phyloP scores from a whole-genome alignment of 2,888 invertebrate genomes.

The Ephialtes manifestator region DNA sequence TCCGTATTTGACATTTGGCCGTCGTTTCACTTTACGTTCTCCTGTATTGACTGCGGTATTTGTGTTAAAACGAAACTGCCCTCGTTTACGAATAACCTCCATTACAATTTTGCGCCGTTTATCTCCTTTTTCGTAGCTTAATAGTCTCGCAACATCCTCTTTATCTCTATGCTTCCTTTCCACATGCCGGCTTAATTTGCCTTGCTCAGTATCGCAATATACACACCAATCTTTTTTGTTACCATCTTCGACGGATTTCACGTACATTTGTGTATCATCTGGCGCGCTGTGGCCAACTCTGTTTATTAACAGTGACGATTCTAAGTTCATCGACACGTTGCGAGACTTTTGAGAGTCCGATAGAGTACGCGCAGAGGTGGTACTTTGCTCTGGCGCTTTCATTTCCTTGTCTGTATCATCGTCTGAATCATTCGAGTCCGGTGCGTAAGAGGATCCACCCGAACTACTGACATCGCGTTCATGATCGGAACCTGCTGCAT shows the following conservation, averaged over 20 bases:
- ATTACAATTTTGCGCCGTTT: slow-evolving; percentile 49
- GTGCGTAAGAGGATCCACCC: too few species aligned
- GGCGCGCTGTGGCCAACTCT: slow-evolving; percentile 53
- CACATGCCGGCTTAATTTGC: slow-evolving; percentile 61
- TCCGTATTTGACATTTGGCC: slow-evolving; percentile 45
- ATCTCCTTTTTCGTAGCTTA: slow-evolving; percentile 28
- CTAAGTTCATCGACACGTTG: slow-evolving; percentile 40
- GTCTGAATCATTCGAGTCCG: too few species aligned
- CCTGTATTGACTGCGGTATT: slow-evolving; percentile 46
- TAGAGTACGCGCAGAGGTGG: too few species aligned
- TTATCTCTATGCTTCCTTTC: slow-evolving; percentile 32
- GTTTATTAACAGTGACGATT: slow-evolving; percentile 11
- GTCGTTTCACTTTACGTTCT: slow-evolving; percentile 41
- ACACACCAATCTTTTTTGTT: slow-evolving; percentile 58
- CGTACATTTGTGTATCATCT: slow-evolving; percentile 29
- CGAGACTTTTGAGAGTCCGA: not conserved
- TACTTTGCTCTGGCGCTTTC: too few species aligned
- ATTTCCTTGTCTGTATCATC: too few species aligned
- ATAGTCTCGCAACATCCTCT: slow-evolving; percentile 47
- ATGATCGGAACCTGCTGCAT: too few species aligned
- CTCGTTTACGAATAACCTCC: slow-evolving; percentile 52
- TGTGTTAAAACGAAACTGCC: slow-evolving; percentile 49
- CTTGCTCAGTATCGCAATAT: slow-evolving; percentile 60
- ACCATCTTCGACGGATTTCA: slow-evolving; percentile 34
- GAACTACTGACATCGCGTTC: too few species aligned